Base-by-base conservation (phyloP, 2,888 invertebrate species). In the Erynnis tages region DNA sequence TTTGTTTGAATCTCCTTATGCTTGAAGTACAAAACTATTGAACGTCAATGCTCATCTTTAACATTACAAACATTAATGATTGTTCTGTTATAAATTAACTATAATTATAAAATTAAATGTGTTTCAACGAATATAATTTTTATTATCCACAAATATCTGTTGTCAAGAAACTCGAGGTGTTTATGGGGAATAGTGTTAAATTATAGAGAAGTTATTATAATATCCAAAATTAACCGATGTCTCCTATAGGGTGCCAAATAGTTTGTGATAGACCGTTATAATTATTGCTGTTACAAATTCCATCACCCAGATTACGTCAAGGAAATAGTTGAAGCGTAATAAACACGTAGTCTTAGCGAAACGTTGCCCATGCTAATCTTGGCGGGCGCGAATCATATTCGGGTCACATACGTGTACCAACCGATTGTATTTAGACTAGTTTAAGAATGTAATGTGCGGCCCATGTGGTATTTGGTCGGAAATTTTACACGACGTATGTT, bases 301-400 rank as follows among this genome's bases (percentile, higher is more conserved):
- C 45, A 47, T 29, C 54, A 48, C 29, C 8, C 8, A 45, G 29
- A 45, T 49, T 38, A 55, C 52, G 48, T 47, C 49, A 49, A 49
- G 40, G 34, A 19, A 41, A 41, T 25, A 25, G 34, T 41, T 49
- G 25, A 41, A 53, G 34, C 40, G 56, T 54, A 54, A 60, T 60
- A 70, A 69, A 64, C 61, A 60, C 60, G 65, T 59, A 62, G 5
- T 29, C 49, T 63, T 59, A 63, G 60, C 61, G 64, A 62, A 65
- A 63, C 66, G 68, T 70, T 71, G 61, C 63, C 67, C 68, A 63
- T 68, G 68, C 74, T 79, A 80, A 79, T 79, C 74, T 80, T 83
- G 74, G 78, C 82, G 71, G 13, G 62, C 66, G 68, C 57, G 63
- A 74, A 60, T 66, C 66, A 70, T 71, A 82, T 77, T 79, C 69